Conservation (phyloP, 2,888 invertebrate genomes). For the Gasteruption jaculator region DNA sequence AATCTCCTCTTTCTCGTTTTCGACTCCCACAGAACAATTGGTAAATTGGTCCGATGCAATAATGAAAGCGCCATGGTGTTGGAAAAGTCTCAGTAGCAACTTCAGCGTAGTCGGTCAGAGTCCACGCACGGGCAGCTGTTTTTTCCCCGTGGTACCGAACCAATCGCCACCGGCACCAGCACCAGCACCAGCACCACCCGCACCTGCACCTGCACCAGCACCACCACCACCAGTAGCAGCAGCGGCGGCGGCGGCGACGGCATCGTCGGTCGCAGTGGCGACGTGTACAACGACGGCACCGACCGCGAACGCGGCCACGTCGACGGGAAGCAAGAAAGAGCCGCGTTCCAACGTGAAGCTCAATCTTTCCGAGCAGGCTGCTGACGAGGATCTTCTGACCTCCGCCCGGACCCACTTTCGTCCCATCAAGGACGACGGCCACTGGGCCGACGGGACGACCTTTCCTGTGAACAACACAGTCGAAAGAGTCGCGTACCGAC, state of each 20-base stretch:
- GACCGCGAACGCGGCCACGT: too few species aligned
- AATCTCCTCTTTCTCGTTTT: too few species aligned
- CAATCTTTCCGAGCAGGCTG: conserved; percentile 38
- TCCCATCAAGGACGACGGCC: conserved; percentile 65
- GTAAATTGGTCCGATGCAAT: conserved; percentile 48
- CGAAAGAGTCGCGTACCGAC: conserved; percentile 62
- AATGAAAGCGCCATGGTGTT: conserved; percentile 48
- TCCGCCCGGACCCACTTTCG: conserved; percentile 79
- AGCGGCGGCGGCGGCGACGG: too few species aligned
- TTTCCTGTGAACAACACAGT: conserved; percentile 63
- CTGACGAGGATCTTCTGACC: conserved; percentile 69
- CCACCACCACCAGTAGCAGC: too few species aligned
- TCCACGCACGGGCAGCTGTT: conserved; percentile 58
- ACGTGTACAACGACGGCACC: too few species aligned
- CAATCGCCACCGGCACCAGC: conserved; percentile 38
- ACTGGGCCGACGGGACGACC: conserved; percentile 67
- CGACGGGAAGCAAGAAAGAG: conserved; percentile 31
- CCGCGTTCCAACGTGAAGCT: conserved; percentile 34
- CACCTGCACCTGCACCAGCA: conserved; percentile 4
- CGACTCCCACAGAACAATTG: too few species aligned
- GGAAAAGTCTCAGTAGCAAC: conserved; percentile 50
- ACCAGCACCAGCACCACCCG: conserved; percentile 14
- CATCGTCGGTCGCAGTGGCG: too few species aligned
- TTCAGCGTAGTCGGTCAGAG: conserved; percentile 61
- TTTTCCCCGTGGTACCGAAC: conserved; percentile 58